Base-by-base conservation (phyloP, 2,888 invertebrate species). In the Uloborus plumipes region DNA sequence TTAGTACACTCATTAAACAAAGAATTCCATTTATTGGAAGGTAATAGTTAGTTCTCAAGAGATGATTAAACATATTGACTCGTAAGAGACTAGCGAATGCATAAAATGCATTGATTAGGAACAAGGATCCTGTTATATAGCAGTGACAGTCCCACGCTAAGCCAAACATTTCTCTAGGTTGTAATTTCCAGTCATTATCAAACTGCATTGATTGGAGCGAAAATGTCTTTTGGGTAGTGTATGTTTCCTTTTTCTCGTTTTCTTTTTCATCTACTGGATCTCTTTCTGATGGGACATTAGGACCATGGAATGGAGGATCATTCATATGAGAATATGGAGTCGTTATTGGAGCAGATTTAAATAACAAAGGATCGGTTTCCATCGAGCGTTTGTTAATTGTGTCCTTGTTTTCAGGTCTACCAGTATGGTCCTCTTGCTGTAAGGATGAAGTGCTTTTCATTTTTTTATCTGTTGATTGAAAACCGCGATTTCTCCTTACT, bases 11-110 rank as follows among this genome's bases (percentile, higher is more conserved):
- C 61, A 96, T 93, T 15, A 93, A 91, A 14, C 96, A 94, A 75
- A 97, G 90, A 86, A 96, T 92, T 67, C 95, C 89, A 89, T 96
- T 95, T 26, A 97, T 92, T 53, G 94, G 93, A 39, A 97, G 91
- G 89, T 96, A 97, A 89, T 96, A 97, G 80, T 94, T 94, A 88
- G 94, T 94, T 2, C 94, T 94, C 87, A 97, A 93, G 84, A 97
- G 91, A 49, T 73, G 67, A 2, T 69, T 53, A 89, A 95, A 95
- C 9, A 95, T 94, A 86, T 94, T 93, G 87, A 94, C 94, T 72
- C 95, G 93, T 64, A 96, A 92, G 85, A 97, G 92, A 89, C 95
- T 95, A 88, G 95, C 93, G 82, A 96, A 93, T 26, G 95, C 95
- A 88, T 94, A 95, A 0, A 95, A 91, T 0, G 95, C 95, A 87